Base-by-base conservation (phyloP, 2,888 invertebrate species). In the Parapristionchus giblindavisi region DNA sequence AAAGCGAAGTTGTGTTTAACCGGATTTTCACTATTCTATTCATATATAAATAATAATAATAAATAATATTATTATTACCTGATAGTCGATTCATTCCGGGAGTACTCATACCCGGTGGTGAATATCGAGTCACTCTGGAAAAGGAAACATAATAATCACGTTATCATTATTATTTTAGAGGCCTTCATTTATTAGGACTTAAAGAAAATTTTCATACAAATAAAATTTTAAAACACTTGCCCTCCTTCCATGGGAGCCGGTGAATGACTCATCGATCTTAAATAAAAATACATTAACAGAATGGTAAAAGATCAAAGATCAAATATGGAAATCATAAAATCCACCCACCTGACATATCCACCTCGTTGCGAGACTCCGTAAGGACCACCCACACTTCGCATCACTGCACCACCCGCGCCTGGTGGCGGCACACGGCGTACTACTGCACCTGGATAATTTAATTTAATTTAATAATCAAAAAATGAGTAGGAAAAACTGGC, bases 321-420 rank as follows among this genome's bases (percentile, higher is more conserved):
- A 54, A 54, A 54, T 14, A n/a, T 54, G 24, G 8, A 6, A 54
- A 54, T 14, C n/a, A 6, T n/a, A 0, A 52, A 52, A 21, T 11
- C 48, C 40, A 38, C 38, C 63, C 63, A 40, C 63, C 40, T 38
- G 40, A 63, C 63, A 40, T 40, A 63, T 40, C 63, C 63, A 1
- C 63, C 63, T 2, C 63, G 38, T 40, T 63, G 63, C 63, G 40
- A 38, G 63, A 24, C 40, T 27, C 40, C 63, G 40, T 63, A 63
- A 14, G 43, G 11, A 43, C 27, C 17, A 21, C 60, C 60, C n/a
- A 27, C 3, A 27, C 24, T 32, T 17, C 63, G 63, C 63, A 65
- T 40, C 17, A 65, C 29, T 29, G 61, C 17, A 5, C 38, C 27
- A 24, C 43, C 24, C 68, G 68, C 17, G 52, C 68, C 52, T 3